Base-by-base conservation (phyloP, 1,140 invertebrate genomes). In the Melipona quadrifasciata region DNA sequence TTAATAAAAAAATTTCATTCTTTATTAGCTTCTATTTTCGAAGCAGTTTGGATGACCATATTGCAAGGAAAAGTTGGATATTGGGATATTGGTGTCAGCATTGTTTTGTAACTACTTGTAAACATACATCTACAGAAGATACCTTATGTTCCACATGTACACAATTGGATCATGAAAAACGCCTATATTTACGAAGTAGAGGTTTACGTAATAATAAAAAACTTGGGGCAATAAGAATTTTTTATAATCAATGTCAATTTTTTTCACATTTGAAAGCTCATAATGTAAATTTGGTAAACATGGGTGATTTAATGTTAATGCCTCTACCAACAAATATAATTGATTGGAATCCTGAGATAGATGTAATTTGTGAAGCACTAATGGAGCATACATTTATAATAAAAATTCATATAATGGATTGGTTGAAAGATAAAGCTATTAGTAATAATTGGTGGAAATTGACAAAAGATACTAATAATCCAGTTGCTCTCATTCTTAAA, bases 221-320 rank as follows among this genome's bases (percentile, higher is more conserved):
- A 39, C 55, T 82, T 24, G 93, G 92, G 1, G 86, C 87, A 14
- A 85, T 91, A 10, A 86, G 86, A 31, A 34, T 95, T 19, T 95
- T 95, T 78, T 94, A 94, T 79, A 95, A 95, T 74, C 93, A 93
- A 61, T 95, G 94, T 76, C 91, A 91, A 70, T 94, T 94, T 31
- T 91, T 94, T 47, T 82, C 90, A 31, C 94, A 95, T 81, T 34
- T 94, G 21, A 89, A 91, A 67, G 47, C 67, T 0, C 94, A 95
- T 76, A 78, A 85, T 24, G 85, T 89, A 16, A 73, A 34, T 11
- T 5, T 84, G 2, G 91, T 94, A 16, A 90, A 93, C 51, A 87
- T 92, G 24, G 83, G 82, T 51, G 91, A 94, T 31, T 19, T 94
- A 19, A 93, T 95, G 92, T 82, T 94, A 24, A 93, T 95, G 92